phyloP scores from a whole-genome alignment of 2,113 vertebrate genomes.

The Condylura cristata region DNA sequence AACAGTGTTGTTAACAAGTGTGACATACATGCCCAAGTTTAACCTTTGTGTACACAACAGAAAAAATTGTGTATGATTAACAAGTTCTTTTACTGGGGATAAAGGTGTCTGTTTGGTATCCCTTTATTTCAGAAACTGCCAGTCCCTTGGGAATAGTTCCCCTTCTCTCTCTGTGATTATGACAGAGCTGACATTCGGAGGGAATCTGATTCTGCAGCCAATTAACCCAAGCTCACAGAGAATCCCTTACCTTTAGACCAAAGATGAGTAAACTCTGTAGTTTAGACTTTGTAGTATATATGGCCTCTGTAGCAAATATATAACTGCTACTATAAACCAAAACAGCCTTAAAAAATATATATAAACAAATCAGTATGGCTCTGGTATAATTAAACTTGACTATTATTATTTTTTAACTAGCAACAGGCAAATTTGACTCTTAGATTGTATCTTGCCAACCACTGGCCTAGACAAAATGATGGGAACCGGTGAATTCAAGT shows the following conservation, averaged over 20 bases:
- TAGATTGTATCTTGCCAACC: background rate
- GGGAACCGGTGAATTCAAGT: background rate
- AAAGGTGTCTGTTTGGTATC: background rate
- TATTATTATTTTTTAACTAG: too few species aligned
- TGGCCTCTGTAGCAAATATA: background rate
- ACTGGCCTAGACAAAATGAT: constrained; percentile 7
- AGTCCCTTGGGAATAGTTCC: background rate
- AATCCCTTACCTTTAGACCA: background rate
- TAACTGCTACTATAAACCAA: background rate
- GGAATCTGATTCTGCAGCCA: background rate
- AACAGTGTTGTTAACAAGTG: background rate
- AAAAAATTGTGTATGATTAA: background rate
- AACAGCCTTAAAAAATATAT: background rate
- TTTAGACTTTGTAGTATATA: background rate
- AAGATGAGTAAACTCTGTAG: background rate
- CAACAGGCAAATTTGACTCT: background rate
- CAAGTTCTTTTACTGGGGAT: background rate
- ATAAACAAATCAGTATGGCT: background rate
- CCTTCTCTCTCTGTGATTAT: background rate
- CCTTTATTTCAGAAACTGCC: constrained; percentile 3
- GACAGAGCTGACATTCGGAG: constrained; percentile 9
- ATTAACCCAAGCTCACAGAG: background rate
- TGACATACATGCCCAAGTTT: background rate
- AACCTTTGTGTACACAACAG: background rate
- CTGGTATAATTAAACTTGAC: background rate